Base-by-base conservation (phyloP, 2,888 invertebrate genomes). In the Drosophila meridionalis region DNA sequence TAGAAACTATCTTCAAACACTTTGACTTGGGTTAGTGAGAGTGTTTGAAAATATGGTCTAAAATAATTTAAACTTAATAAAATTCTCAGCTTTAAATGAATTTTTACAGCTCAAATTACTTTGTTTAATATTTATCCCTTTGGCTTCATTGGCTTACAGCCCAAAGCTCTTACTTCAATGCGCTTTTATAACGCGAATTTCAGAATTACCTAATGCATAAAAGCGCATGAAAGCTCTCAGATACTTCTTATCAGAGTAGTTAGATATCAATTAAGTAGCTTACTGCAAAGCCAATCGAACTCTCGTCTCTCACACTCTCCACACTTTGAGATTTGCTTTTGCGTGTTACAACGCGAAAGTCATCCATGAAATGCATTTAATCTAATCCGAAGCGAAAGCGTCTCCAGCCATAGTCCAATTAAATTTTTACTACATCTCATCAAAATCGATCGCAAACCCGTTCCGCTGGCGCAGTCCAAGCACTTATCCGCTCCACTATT, bases 351-450 rank as follows among this genome's bases (percentile, higher is more conserved):
- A 12, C 28, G 40, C 12, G 32, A 30, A 38, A 32, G 14, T 30
- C 48, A 32, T 14, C 50, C 7, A 30, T 26, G 26, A 50, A 60
- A 32, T 50, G 50, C 40, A 63, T 75, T 38, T 62, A 60, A 76
- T 62, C 80, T 48, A 69, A 61, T 63, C 58, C 36, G 45, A 40
- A 48, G 43, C 65, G 57, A 76, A 76, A 28, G 68, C 65, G 40
- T 57, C 63, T 80, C 70, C 45, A 48, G 62, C 55, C 68, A 61
- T 69, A 76, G 58, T 69, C 42, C 80, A 78, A 78, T 78, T 67
- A 80, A 67, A 65, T 62, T 69, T 80, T 69, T 47, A 76, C 56
- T 55, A 42, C 69, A 48, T 20, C 56, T 45, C 62, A 61, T 56
- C 43, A 47, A 59, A 59, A 47, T 64, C 43, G 53, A 59, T 36